Percentiles rank a stretch among this genome's conserved stretches.
These are phyloP conservation scores for Huso huso DNA, from an alignment of 2,797 vertebrate species.

Conservation along the genomic window DNA sequence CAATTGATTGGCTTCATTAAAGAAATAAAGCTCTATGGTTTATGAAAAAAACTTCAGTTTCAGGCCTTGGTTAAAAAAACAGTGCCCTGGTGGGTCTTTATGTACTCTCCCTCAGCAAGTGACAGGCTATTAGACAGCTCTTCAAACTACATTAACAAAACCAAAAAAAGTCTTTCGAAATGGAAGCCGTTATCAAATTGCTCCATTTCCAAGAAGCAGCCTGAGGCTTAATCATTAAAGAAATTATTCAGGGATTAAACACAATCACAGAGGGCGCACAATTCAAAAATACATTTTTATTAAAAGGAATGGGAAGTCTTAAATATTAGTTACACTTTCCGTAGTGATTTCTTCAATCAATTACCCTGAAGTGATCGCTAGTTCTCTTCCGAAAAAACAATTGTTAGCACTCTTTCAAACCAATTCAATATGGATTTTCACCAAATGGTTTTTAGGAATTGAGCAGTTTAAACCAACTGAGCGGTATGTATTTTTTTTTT, in stretches of 20 bases:
- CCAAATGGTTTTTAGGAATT: too few species aligned
- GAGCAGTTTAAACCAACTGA: too few species aligned
- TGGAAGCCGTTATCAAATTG: conserved; percentile 28
- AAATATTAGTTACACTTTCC: conserved; percentile 12
- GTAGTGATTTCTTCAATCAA: background rate
- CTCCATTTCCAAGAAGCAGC: conserved; percentile 32
- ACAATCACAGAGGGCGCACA: conserved; percentile 27
- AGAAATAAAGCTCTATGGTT: background rate
- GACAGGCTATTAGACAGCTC: background rate
- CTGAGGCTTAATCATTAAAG: conserved; percentile 35
- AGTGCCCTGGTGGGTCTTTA: background rate
- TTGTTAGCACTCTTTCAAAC: too few species aligned
- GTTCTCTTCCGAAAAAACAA: too few species aligned
- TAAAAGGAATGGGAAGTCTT: conserved; percentile 26
- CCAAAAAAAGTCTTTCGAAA: too few species aligned
- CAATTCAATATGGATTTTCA: too few species aligned
- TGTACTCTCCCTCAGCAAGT: background rate
- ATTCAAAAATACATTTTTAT: conserved; percentile 29
- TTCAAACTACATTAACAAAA: background rate
- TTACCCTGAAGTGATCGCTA: background rate
- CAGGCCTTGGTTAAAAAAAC: background rate
- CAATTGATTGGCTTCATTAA: background rate
- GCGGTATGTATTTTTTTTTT: too few species aligned
- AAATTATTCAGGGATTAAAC: conserved; percentile 47
- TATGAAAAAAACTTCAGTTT: conserved; percentile 1